phyloP scores from a whole-genome alignment of 1,140 invertebrate genomes.

The Drosophila yakuba region DNA sequence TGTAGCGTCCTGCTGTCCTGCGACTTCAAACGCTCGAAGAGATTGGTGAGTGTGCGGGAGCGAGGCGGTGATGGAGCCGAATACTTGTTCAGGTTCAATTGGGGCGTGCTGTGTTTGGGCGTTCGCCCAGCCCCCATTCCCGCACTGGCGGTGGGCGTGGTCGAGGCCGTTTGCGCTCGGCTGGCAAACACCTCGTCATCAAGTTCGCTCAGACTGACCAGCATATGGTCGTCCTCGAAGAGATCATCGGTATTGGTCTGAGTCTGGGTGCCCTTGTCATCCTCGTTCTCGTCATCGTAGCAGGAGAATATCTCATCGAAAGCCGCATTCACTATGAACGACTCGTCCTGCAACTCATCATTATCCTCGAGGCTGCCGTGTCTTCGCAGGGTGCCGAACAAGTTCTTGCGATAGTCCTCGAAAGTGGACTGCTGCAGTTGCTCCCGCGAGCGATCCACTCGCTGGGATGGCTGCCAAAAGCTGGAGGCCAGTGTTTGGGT shows the following conservation, averaged over 20 bases:
- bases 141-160: constrained; percentile 46
- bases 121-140: constrained; percentile 44
- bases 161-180: constrained; percentile 55
- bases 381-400: constrained; percentile 68
- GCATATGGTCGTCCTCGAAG: constrained; percentile 72
- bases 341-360: constrained; percentile 66
- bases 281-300: constrained; percentile 68
- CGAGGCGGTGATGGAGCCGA: constrained; percentile 62
- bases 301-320: constrained; percentile 80
- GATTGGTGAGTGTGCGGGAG: constrained; percentile 69
- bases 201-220: constrained; percentile 74
- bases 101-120: constrained; percentile 63
- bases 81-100: constrained; percentile 62
- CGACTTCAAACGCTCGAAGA: constrained; percentile 74
- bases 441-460: constrained; percentile 37
- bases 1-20: constrained; percentile 62
- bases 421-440: constrained; percentile 60
- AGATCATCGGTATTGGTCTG: constrained; percentile 60
- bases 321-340: constrained; percentile 75
- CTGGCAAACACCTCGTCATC: constrained; percentile 77
- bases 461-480: constrained; percentile 2
- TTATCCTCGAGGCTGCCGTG: constrained; percentile 49
- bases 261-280: constrained; percentile 47
- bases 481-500: constrained; percentile 61
- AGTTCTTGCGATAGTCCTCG: constrained; percentile 82